phyloP scores from a whole-genome alignment of 2,113 vertebrate species.

The Corynorhinus townsendii region DNA sequence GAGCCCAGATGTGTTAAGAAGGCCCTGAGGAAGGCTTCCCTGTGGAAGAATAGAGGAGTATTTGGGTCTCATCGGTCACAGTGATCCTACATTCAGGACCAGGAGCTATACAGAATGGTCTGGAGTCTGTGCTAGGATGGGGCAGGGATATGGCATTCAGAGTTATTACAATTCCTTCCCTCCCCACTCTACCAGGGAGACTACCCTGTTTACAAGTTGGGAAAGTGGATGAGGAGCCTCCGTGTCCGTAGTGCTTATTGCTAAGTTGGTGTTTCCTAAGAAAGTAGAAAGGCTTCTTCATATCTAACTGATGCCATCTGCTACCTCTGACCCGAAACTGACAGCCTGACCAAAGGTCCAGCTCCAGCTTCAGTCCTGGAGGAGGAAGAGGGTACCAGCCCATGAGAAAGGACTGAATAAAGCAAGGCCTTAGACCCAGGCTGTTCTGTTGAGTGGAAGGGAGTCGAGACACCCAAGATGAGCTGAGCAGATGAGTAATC shows the following conservation, averaged over 20 bases:
- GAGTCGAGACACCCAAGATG: not conserved
- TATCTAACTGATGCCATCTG: no score
- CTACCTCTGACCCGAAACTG: not conserved
- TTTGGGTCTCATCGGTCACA: not conserved
- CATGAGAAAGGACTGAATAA: not conserved
- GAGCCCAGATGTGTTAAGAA: not conserved
- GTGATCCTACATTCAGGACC: not conserved
- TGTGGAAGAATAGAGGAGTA: not conserved
- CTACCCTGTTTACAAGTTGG: not conserved
- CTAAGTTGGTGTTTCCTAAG: not conserved
- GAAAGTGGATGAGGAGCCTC: not conserved
- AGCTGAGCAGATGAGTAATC: no score
- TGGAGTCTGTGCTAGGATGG: not conserved
- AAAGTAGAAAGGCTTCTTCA: not conserved
- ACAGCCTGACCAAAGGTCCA: not conserved
- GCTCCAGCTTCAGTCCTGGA: not conserved
- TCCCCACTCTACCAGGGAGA: not conserved
- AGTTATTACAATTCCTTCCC: not conserved
- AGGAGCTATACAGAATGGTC: not conserved
- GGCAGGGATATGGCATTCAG: not conserved
- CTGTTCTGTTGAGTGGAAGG: not conserved
- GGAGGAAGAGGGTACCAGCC: not conserved
- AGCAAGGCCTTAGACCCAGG: no score
- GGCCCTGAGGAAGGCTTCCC: not conserved
- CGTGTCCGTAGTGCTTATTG: not conserved